A percentile compares a stretch with the other conserved stretches of the same genome.
These are phyloP conservation scores for Tineola bisselliella DNA, from an alignment of 2,888 invertebrate genomes.

Conservation along the genomic window DNA sequence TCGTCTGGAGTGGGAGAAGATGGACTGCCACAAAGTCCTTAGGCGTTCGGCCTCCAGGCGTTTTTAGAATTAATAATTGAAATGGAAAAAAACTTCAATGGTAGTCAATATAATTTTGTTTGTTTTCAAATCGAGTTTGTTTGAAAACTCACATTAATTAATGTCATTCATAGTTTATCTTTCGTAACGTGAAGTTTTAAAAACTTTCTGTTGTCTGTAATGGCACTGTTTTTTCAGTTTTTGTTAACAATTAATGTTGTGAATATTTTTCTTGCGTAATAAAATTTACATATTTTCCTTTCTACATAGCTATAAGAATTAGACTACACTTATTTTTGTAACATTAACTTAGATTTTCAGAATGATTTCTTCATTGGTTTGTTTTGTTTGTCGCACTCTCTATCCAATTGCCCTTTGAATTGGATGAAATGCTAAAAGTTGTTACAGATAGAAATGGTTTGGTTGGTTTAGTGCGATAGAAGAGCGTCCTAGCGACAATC, in stretches of 20 bases:
- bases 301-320: no score
- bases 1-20: background rate
- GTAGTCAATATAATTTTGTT: background rate
- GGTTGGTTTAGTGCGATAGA: conserved; percentile 14
- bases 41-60: background rate
- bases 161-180: conserved; percentile 5
- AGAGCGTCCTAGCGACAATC: conserved; percentile 32
- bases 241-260: no score
- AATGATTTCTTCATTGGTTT: no score
- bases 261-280: no score
- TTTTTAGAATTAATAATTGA: background rate
- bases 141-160: background rate
- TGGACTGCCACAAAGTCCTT: background rate
- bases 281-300: no score
- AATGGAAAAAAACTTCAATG: background rate
- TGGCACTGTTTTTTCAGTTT: background rate
- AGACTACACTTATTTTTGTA: no score
- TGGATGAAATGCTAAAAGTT: background rate
- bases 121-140: background rate
- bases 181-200: background rate
- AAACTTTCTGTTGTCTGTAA: background rate
- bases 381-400: no score
- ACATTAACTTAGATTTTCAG: no score
- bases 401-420: conserved; percentile 2
- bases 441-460: conserved; percentile 5